These are phyloP conservation scores for Hemicentrotus pulcherrimus DNA, from an alignment of 35 echinoderm and acorn worm genomes.

Conservation along the genomic window DNA sequence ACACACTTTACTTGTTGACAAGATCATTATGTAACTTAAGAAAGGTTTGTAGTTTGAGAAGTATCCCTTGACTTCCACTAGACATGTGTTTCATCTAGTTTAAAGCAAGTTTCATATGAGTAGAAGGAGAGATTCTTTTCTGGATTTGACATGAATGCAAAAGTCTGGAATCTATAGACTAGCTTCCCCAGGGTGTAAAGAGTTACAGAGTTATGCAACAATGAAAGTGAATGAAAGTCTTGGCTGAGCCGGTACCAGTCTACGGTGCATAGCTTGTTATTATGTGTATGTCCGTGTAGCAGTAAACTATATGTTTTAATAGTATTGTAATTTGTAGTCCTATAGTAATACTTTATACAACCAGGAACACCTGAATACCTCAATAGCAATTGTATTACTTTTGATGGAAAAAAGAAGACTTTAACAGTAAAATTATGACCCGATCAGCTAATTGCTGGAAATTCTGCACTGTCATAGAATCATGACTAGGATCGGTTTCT, in stretches of 20 bases:
- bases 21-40: not conserved
- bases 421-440: not conserved
- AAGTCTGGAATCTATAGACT: not conserved
- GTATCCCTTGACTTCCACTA: not conserved
- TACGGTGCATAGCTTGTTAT: not conserved
- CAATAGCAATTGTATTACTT: not conserved
- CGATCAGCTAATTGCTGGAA: not conserved
- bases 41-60: not conserved
- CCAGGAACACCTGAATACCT: not conserved
- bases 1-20: not conserved
- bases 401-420: not conserved
- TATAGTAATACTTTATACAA: not conserved
- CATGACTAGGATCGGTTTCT: not conserved
- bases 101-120: not conserved
- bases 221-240: not conserved
- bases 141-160: not conserved
- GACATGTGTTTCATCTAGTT: not conserved
- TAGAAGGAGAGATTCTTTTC: not conserved
- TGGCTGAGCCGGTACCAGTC: not conserved
- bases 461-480: not conserved
- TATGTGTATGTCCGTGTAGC: not conserved
- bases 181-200: not conserved
- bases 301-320: not conserved
- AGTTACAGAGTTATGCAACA: not conserved
- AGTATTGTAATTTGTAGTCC: not conserved